phyloP scores from a whole-genome alignment of 2,888 invertebrate species.

The Proisotoma minuta region DNA sequence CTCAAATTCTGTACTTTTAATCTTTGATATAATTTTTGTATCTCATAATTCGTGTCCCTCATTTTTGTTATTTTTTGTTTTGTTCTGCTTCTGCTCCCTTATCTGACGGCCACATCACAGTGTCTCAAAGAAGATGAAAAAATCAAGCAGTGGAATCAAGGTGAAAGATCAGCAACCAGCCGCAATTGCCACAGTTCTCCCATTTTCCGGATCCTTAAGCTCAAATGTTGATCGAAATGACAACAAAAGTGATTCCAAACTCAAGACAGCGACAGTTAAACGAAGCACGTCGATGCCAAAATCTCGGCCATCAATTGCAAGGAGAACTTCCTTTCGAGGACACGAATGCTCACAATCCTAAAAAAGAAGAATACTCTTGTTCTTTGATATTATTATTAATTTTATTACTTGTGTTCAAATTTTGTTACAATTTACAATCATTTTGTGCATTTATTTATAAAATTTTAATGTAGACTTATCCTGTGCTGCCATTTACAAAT shows the following conservation, averaged over 20 bases:
- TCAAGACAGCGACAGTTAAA: constrained; percentile 27
- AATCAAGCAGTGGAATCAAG: too few relatives aligned
- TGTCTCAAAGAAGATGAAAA: neutral
- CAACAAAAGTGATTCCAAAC: neutral
- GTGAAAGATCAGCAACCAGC: constrained; percentile 11
- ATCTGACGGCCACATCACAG: too few relatives aligned
- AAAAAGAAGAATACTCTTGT: too few relatives aligned
- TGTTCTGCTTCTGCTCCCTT: constrained; percentile 31
- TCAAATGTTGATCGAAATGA: constrained; percentile 15
- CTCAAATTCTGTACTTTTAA: too few relatives aligned
- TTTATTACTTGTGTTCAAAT: neutral
- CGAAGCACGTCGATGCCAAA: constrained; percentile 46
- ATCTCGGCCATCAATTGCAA: neutral
- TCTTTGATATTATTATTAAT: neutral
- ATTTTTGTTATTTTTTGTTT: neutral
- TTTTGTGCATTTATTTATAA: neutral
- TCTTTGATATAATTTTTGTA: neutral
- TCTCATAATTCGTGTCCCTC: neutral
- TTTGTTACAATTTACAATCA: neutral
- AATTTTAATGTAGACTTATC: neutral
- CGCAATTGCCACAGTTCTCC: constrained; percentile 17
- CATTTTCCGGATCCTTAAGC: constrained; percentile 21
- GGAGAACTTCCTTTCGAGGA: constrained; percentile 38
- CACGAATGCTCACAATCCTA: constrained; percentile 44
- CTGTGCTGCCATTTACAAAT: constrained; percentile 4